phyloP scores from a whole-genome alignment of 1,140 invertebrate genomes.

The Reticulitermes speratus region DNA sequence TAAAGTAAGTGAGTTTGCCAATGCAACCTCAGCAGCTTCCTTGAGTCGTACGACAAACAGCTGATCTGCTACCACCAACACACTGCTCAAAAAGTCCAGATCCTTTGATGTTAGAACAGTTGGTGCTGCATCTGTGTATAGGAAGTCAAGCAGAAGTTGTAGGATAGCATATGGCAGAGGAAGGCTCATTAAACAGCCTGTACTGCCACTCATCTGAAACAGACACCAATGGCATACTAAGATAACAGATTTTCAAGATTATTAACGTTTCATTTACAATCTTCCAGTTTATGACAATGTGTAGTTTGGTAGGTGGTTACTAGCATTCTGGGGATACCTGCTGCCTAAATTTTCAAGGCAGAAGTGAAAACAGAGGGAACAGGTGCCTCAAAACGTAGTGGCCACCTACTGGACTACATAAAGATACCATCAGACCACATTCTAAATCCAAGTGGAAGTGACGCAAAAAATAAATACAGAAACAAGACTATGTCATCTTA shows the following conservation, averaged over 20 bases:
- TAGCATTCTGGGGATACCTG: no score
- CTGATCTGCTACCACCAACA: conserved; percentile 69
- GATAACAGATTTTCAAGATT: background rate
- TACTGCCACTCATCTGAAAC: background rate
- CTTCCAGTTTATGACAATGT: background rate
- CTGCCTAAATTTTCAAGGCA: no score
- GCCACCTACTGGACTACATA: no score
- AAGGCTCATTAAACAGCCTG: conserved; percentile 40
- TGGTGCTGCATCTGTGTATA: conserved; percentile 64
- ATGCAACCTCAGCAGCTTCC: conserved; percentile 63
- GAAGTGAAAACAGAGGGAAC: no score
- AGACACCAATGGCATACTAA: conserved; percentile 28
- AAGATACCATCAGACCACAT: no score
- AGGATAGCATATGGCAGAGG: conserved; percentile 55
- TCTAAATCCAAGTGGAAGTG: no score
- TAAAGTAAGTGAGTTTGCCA: conserved; percentile 60
- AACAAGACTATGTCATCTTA: no score
- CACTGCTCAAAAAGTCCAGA: conserved; percentile 60
- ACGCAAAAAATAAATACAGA: no score
- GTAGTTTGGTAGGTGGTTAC: no score
- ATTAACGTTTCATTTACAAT: background rate
- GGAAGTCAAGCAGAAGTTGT: conserved; percentile 61
- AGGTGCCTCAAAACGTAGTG: no score
- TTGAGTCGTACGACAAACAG: conserved; percentile 63
- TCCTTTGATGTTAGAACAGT: conserved; percentile 56